A percentile compares a stretch with the other conserved stretches of the same genome.
Conservation (phyloP, 1,140 invertebrate species). For the Dendrolimus punctatus region DNA sequence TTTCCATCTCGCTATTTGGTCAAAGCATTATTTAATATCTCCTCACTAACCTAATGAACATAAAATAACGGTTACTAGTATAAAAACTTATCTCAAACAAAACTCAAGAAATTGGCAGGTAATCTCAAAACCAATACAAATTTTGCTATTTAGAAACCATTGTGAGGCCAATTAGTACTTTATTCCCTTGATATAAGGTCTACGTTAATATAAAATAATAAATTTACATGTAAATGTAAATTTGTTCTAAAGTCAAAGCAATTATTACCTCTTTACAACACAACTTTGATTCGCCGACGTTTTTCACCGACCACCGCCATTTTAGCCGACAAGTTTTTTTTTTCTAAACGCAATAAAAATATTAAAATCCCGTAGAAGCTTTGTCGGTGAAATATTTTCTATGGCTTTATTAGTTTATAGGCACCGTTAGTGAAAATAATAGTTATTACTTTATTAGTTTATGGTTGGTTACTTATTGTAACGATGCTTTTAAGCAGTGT, state of each 20-base stretch:
- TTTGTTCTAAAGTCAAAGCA: constrained; percentile 17
- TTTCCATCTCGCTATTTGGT: too few relatives aligned
- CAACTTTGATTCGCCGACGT: constrained; percentile 19
- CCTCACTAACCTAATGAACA: too few relatives aligned
- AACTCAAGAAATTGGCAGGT: constrained; percentile 4
- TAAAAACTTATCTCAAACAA: too few relatives aligned
- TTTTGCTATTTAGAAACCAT: not conserved
- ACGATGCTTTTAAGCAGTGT: too few relatives aligned
- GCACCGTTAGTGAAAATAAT: constrained; percentile 13
- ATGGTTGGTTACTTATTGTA: too few relatives aligned
- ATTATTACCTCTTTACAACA: constrained; percentile 28
- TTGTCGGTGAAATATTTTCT: constrained; percentile 19
- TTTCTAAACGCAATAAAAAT: constrained; percentile 8
- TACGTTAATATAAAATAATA: constrained; percentile 1
- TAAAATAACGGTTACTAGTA: too few relatives aligned
- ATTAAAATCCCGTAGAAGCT: constrained; percentile 13
- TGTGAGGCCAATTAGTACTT: constrained; percentile 8
- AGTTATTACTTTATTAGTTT: not conserved
- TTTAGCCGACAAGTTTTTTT: too few relatives aligned
- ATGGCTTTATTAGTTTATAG: constrained; percentile 11
- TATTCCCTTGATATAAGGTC: constrained; percentile 4
- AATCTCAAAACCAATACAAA: constrained; percentile 6
- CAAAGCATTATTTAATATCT: too few relatives aligned
- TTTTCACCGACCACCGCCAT: constrained; percentile 9
- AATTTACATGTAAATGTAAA: constrained; percentile 4